These are phyloP conservation scores for Portevinia maculata DNA, from an alignment of 2,888 invertebrate species.

Conservation along the genomic window DNA sequence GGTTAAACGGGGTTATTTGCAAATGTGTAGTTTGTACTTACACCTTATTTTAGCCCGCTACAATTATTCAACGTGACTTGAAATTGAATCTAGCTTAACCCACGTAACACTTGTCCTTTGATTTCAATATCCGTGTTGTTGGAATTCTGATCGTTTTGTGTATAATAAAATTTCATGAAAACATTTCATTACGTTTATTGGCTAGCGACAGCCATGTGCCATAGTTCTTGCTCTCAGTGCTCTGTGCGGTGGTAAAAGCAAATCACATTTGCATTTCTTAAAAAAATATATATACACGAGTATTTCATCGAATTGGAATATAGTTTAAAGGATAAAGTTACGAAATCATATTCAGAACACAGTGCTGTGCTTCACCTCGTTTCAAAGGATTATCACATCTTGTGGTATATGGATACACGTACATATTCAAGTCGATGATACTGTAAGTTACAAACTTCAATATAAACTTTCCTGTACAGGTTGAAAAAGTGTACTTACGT, in stretches of 20 bases:
- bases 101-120: slow-evolving; percentile 6
- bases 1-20: background rate
- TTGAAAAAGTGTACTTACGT: background rate
- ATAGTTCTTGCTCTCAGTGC: slow-evolving; percentile 19
- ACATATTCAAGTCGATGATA: slow-evolving; percentile 70
- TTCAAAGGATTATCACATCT: slow-evolving; percentile 59
- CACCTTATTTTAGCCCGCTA: slow-evolving; percentile 49
- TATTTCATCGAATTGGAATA: slow-evolving; percentile 9
- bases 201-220: slow-evolving; percentile 41
- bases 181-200: slow-evolving; percentile 25
- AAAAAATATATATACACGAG: slow-evolving; percentile 17
- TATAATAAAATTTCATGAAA: slow-evolving; percentile 26
- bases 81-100: slow-evolving; percentile 30
- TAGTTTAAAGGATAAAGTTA: slow-evolving; percentile 23
- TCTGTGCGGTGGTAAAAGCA: slow-evolving; percentile 23
- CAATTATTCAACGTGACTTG: slow-evolving; percentile 58
- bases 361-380: slow-evolving; percentile 6
- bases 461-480: background rate
- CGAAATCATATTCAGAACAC: slow-evolving; percentile 17
- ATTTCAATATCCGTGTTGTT: slow-evolving; percentile 1
- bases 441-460: slow-evolving; percentile 46
- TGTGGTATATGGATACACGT: slow-evolving; percentile 59
- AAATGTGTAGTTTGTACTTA: slow-evolving; percentile 35
- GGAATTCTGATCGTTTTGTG: background rate
- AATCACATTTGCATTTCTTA: slow-evolving; percentile 40